phyloP scores from a whole-genome alignment of 2,797 vertebrate species.

The Lepus townsendii region DNA sequence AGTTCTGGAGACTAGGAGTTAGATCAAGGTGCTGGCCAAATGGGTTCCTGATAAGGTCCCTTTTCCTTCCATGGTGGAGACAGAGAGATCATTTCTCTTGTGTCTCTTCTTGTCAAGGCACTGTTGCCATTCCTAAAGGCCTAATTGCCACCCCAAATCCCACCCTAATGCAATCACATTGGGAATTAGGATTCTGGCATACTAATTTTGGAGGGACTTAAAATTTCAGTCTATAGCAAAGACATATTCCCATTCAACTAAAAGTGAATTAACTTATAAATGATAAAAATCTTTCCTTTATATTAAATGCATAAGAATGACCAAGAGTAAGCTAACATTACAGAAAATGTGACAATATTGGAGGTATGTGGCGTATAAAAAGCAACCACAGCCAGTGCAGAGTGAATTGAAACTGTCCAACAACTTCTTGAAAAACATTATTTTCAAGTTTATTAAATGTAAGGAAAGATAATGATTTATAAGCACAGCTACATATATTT shows the following conservation, averaged over 20 bases:
- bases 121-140: neutral
- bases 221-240: neutral
- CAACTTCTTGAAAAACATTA: conserved; percentile 72
- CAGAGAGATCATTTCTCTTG: neutral
- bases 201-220: neutral
- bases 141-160: neutral
- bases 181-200: neutral
- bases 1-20: neutral
- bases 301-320: conserved; percentile 14
- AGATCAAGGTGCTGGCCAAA: neutral
- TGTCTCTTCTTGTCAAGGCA: neutral
- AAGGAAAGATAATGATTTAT: conserved; percentile 76
- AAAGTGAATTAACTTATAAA: neutral
- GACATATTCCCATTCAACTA: neutral
- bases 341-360: neutral
- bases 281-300: conserved; percentile 30
- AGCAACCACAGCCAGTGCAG: neutral
- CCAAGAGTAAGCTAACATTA: neutral
- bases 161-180: neutral
- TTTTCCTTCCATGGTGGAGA: neutral
- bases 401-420: conserved; percentile 52
- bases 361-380: neutral
- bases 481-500: conserved; percentile 56
- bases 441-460: conserved; percentile 75
- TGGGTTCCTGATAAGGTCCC: neutral